These are phyloP conservation scores for Heliconius hermathena DNA, from an alignment of 1,140 invertebrate species.

Conservation along the genomic window DNA sequence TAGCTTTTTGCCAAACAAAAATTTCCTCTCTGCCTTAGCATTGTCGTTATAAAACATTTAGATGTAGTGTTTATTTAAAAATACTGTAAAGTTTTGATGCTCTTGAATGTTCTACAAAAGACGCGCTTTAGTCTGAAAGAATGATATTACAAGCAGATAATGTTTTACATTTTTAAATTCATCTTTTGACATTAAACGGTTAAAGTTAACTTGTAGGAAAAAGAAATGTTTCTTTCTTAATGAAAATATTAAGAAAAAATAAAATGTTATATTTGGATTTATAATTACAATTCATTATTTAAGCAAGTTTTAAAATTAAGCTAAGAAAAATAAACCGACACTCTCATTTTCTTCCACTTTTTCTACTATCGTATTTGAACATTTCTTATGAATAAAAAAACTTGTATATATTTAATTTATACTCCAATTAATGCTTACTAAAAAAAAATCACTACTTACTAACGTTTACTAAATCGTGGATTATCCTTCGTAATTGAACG, in stretches of 20 bases:
- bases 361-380: too few species aligned
- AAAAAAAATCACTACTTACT: too few species aligned
- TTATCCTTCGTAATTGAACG: too few species aligned
- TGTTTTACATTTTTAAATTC: constrained; percentile 22
- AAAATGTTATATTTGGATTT: background rate
- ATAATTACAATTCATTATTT: too few species aligned
- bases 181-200: background rate
- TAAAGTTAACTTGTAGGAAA: background rate
- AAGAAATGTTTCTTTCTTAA: background rate
- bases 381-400: too few species aligned
- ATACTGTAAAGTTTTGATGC: constrained; percentile 23
- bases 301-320: too few species aligned
- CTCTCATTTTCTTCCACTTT: too few species aligned
- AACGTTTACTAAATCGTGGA: too few species aligned
- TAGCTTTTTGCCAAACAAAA: background rate
- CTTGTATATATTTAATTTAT: too few species aligned
- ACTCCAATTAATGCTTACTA: too few species aligned
- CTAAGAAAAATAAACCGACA: too few species aligned
- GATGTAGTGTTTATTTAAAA: constrained; percentile 24
- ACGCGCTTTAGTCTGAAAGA: constrained; percentile 15
- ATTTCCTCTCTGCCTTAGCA: constrained; percentile 4
- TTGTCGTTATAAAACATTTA: constrained; percentile 16
- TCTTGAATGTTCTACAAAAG: constrained; percentile 17
- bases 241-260: background rate
- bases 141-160: constrained; percentile 3